Percentiles rank a stretch among this genome's conserved stretches.
phyloP scores from a whole-genome alignment of 2,797 vertebrate species.

The Helostoma temminkii region DNA sequence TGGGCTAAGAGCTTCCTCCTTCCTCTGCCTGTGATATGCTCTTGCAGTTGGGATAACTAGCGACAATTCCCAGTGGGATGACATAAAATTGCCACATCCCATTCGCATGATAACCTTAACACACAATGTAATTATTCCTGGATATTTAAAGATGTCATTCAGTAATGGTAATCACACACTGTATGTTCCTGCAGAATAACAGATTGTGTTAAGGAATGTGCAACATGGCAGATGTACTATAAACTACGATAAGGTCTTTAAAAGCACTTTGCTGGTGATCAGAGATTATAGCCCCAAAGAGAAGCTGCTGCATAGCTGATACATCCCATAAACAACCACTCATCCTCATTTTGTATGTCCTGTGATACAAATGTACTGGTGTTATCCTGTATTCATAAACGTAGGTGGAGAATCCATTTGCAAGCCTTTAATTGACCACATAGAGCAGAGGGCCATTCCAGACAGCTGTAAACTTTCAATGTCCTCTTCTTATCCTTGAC shows the following conservation, averaged over 20 bases:
- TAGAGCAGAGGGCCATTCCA: constrained; percentile 18
- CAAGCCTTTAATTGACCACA: constrained; percentile 25
- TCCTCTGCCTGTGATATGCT: constrained; percentile 17
- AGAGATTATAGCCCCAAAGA: no score
- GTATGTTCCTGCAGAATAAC: no score
- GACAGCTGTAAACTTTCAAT: constrained; percentile 38
- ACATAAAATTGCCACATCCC: constrained; percentile 16
- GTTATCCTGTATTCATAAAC: constrained; percentile 32
- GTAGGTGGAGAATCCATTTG: constrained; percentile 31
- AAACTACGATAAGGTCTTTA: no score
- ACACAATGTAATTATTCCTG: neutral
- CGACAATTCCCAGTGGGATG: constrained; percentile 2
- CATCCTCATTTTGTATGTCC: constrained; percentile 21
- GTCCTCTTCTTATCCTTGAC: constrained; percentile 13
- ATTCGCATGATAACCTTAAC: constrained; percentile 12
- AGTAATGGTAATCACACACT: no score
- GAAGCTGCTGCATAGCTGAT: no score
- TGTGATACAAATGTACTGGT: constrained; percentile 19
- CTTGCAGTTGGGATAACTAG: constrained; percentile 24
- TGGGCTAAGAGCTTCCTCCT: neutral
- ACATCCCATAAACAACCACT: neutral
- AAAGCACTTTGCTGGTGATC: no score
- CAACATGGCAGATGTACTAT: no score
- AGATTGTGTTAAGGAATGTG: no score
- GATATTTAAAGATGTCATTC: no score